A percentile compares a stretch with the other conserved stretches of the same genome.
phyloP scores from a whole-genome alignment of 2,888 invertebrate species.

The Apamea anceps region DNA sequence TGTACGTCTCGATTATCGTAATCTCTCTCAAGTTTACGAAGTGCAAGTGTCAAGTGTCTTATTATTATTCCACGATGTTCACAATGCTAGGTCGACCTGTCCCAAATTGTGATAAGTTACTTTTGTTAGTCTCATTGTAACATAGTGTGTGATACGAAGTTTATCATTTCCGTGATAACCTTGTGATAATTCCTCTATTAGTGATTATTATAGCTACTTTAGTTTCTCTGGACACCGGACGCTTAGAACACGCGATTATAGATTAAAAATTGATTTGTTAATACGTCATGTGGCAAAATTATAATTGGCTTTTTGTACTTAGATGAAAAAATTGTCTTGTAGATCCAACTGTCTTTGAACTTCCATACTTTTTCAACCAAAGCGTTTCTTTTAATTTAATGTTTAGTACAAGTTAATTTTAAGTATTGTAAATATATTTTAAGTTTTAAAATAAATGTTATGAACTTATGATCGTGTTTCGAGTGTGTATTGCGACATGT shows the following conservation, averaged over 20 bases:
- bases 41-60: slow-evolving; percentile 60
- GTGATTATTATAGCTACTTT: slow-evolving; percentile 72
- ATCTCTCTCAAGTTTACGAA: slow-evolving; percentile 49
- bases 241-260: slow-evolving; percentile 88
- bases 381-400: slow-evolving; percentile 55
- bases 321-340: slow-evolving; percentile 70
- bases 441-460: slow-evolving; percentile 61
- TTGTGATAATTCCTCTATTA: slow-evolving; percentile 83
- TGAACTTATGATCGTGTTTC: slow-evolving; percentile 52
- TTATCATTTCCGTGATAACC: slow-evolving; percentile 79
- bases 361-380: slow-evolving; percentile 62
- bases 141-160: slow-evolving; percentile 66
- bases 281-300: slow-evolving; percentile 72
- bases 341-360: slow-evolving; percentile 56
- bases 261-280: slow-evolving; percentile 73
- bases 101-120: slow-evolving; percentile 63
- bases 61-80: slow-evolving; percentile 29
- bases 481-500: slow-evolving; percentile 29
- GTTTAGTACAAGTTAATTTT: slow-evolving; percentile 39
- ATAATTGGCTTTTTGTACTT: slow-evolving; percentile 88
- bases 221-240: slow-evolving; percentile 80
- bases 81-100: slow-evolving; percentile 51
- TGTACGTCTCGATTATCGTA: slow-evolving; percentile 39
- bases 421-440: slow-evolving; percentile 64
- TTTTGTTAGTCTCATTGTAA: slow-evolving; percentile 57